A percentile compares a stretch with the other conserved stretches of the same genome.
Conservation (phyloP, 2,888 invertebrate species). For the Atrina japonica region DNA sequence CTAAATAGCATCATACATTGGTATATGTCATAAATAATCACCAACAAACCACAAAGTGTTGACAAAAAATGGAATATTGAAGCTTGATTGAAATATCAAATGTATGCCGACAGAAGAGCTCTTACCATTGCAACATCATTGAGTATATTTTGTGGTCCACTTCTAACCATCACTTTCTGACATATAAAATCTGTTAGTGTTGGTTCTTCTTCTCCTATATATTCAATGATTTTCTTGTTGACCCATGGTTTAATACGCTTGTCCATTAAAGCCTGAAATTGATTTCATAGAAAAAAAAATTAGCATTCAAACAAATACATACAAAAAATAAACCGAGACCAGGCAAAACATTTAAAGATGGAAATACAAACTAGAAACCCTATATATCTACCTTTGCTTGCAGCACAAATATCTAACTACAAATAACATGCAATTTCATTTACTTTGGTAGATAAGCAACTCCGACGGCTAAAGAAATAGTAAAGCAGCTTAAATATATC, state of each 20-base stretch:
- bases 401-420: too few relatives aligned
- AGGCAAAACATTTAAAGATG: not conserved
- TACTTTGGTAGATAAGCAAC: too few relatives aligned
- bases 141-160: constrained; percentile 95
- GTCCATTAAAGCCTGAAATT: constrained; percentile 89
- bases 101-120: too few relatives aligned
- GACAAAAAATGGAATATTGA: not conserved
- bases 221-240: constrained; percentile 99
- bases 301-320: not conserved
- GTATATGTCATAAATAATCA: not conserved
- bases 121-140: constrained; percentile 99
- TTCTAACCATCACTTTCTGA: constrained; percentile 96
- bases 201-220: constrained; percentile 99
- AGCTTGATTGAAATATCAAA: not conserved
- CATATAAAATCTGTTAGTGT: constrained; percentile 99
- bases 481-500: too few relatives aligned
- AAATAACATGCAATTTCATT: too few relatives aligned
- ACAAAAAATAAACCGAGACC: not conserved
- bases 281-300: constrained; percentile 18
- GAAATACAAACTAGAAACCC: too few relatives aligned
- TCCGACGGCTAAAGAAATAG: too few relatives aligned
- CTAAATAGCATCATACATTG: too few relatives aligned
- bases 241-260: constrained; percentile 99
- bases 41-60: not conserved
- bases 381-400: too few relatives aligned